Evolutionary conservation across 2,888 invertebrate species (phyloP), one percentile per base, ranked within the genome.

Genomic region (Gymnocheta viridis): DNA sequence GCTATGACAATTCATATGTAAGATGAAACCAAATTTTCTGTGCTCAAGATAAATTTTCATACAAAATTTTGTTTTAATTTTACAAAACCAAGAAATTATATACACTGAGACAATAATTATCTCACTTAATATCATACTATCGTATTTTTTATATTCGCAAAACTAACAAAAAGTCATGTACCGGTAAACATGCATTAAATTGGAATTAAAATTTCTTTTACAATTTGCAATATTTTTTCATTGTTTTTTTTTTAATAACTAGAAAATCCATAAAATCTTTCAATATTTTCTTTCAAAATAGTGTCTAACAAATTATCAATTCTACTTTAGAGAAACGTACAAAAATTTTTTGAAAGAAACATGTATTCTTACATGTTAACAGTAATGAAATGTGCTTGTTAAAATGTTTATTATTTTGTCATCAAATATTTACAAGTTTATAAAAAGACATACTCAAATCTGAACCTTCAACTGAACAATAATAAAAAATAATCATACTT

Each of bases 361-460:
- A 12, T 19, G n/a, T 56, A 2, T 38, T 17, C 14, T 27, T 17
- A 17, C 38, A 58, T 56, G 49, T 58, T n/a, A 29, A 29, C 17
- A 29, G 17, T 66, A 29, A 80, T 73, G 35, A 82, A 44, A 76
- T 60, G 6, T 9, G n/a, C 73, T 38, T 69, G 54, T 47, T 62
- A 67, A 82, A 77, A 73, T 79, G 64, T 82, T 83, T 72, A 70
- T 67, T 80, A 72, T 67, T 60, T 80, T 82, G 64, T 70, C 70
- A 58, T 79, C 58, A 70, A 60, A 83, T 80, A 51, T 72, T 60
- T 60, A 76, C 51, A 67, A 64, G 17, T 74, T 74, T 78, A 69
- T 1, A 51, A 78, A n/a, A 38, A 32, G 0, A 35, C 22, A 17
- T 5, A 54, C 10, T 44, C 58, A 47, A 49, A 62, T 3, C 41